Percentiles rank a stretch among this genome's conserved stretches.
These are phyloP conservation scores for Megalops atlanticus DNA, from an alignment of 2,113 vertebrate species.

Conservation along the genomic window DNA sequence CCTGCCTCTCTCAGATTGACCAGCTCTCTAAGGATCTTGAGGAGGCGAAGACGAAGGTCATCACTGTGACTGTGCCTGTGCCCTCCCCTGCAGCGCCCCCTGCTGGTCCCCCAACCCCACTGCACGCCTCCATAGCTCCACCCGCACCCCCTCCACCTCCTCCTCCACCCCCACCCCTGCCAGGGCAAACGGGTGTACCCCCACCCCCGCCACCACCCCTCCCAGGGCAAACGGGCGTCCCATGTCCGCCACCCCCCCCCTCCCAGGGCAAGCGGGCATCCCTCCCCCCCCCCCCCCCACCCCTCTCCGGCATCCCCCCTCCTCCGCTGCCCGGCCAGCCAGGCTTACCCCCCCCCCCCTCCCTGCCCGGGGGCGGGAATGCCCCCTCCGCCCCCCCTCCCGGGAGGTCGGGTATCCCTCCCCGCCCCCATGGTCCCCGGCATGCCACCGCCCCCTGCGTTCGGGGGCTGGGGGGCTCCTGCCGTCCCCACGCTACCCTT, in stretches of 20 bases:
- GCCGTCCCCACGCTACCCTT: conserved; percentile 65
- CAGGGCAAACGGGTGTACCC: conserved; percentile 33
- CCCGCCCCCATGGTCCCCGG: conserved; percentile 61
- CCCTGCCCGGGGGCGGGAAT: conserved; percentile 30
- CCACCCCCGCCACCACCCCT: conserved; percentile 46
- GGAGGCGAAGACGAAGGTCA: conserved; percentile 72
- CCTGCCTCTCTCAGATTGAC: conserved; percentile 64
- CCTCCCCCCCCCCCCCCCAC: conserved; percentile 38
- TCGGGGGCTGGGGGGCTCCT: conserved; percentile 58
- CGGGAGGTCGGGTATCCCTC: conserved; percentile 58
- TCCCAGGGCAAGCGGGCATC: conserved; percentile 18
- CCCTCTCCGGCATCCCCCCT: conserved; percentile 43
- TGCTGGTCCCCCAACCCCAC: conserved; percentile 50
- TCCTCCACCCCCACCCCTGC: conserved; percentile 47
- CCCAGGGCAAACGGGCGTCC: conserved; percentile 8
- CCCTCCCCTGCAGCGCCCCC: conserved; percentile 53
- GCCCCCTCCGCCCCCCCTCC: conserved; percentile 54
- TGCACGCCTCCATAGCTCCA: conserved; percentile 34
- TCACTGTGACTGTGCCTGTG: conserved; percentile 63
- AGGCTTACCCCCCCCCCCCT: conserved; percentile 47
- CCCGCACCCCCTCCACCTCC: conserved; percentile 41
- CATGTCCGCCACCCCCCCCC: conserved; percentile 42
- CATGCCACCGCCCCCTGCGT: conserved; percentile 57
- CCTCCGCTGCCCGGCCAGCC: conserved; percentile 24
- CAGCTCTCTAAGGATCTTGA: conserved; percentile 79